Conservation (phyloP, 2,113 vertebrate species). For the Actinemys pallida region DNA sequence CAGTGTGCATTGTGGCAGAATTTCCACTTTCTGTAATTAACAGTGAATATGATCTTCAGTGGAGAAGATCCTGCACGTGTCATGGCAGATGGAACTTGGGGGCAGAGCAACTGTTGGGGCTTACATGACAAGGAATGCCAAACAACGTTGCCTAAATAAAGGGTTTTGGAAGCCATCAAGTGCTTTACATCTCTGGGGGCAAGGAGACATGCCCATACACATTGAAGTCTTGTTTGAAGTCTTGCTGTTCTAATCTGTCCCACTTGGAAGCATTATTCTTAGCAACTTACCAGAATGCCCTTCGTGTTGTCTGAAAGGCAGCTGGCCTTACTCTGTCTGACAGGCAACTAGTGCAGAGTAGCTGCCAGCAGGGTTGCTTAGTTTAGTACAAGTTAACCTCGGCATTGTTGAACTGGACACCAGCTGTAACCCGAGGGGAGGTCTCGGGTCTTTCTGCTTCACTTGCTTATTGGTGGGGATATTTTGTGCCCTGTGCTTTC, state of each 20-base stretch:
- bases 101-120: not conserved
- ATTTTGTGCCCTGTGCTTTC: not conserved
- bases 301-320: not conserved
- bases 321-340: not conserved
- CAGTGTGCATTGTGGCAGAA: not conserved
- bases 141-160: not conserved
- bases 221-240: not conserved
- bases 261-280: not conserved
- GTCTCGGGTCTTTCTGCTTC: slow-evolving; percentile 8
- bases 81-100: not conserved
- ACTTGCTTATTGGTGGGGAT: not conserved
- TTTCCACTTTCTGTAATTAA: not conserved
- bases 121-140: not conserved
- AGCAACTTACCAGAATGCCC: not conserved
- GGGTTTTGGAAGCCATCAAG: not conserved
- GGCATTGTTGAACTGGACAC: not conserved
- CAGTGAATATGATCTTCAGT: not conserved
- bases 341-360: not conserved
- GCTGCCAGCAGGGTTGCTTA: not conserved
- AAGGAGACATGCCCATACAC: not conserved
- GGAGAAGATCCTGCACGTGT: not conserved
- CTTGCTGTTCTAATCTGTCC: not conserved
- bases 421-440: not conserved
- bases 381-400: not conserved
- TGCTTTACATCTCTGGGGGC: not conserved